These are phyloP conservation scores for Falco punctatus DNA, from an alignment of 2,113 vertebrate species.

Conservation along the genomic window DNA sequence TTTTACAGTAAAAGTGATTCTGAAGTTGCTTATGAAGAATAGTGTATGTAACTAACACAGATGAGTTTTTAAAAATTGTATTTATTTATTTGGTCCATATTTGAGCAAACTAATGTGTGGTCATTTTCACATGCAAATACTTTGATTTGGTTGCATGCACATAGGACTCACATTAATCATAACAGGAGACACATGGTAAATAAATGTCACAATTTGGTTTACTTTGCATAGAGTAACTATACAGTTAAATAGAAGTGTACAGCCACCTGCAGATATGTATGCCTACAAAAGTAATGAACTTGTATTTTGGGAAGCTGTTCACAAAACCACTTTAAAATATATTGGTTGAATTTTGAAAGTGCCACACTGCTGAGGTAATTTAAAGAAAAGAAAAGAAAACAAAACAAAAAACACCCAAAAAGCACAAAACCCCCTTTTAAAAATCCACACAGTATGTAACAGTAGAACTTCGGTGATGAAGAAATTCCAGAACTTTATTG, in stretches of 20 bases:
- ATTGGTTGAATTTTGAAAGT: background rate
- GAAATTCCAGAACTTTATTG: background rate
- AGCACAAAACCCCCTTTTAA: background rate
- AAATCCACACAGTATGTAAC: background rate
- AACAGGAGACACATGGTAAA: slow-evolving; percentile 11
- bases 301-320: background rate
- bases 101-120: background rate
- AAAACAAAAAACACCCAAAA: background rate
- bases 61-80: background rate
- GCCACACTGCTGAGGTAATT: background rate
- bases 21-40: slow-evolving; percentile 6
- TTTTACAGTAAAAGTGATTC: background rate
- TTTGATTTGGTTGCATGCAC: slow-evolving; percentile 29
- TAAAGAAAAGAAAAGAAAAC: background rate
- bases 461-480: background rate
- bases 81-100: background rate
- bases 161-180: background rate
- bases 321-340: background rate
- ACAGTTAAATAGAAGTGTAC: background rate
- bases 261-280: background rate
- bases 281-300: background rate
- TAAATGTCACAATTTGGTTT: slow-evolving; percentile 9
- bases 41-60: background rate
- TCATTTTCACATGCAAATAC: slow-evolving; percentile 34
- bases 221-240: slow-evolving; percentile 9